Evolutionary conservation across 2,888 invertebrate species (phyloP).

Genomic region (Andrena camellia): DNA sequence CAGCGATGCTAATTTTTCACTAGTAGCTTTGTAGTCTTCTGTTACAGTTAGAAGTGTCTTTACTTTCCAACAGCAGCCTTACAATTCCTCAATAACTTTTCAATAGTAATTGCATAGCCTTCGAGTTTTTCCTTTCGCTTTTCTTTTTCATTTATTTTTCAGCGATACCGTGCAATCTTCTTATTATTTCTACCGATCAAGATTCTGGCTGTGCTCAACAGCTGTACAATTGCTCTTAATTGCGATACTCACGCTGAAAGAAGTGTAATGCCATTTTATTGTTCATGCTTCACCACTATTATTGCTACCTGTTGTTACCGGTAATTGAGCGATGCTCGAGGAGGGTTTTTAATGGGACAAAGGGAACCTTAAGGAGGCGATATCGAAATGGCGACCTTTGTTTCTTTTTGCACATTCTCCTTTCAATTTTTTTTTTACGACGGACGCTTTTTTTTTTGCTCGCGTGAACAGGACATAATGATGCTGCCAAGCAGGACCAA

Average conservation of each 20-base stretch:
- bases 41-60: too few relatives aligned
- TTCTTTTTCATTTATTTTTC: too few relatives aligned
- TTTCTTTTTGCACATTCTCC: constrained; percentile 9
- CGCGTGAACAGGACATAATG: background rate
- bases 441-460: background rate
- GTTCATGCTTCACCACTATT: constrained; percentile 6
- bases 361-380: constrained; percentile 8
- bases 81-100: too few relatives aligned
- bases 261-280: background rate
- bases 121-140: too few relatives aligned
- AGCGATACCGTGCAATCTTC: too few relatives aligned
- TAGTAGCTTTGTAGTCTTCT: too few relatives aligned
- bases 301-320: constrained; percentile 3
- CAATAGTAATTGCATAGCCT: too few relatives aligned
- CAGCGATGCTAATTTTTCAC: too few relatives aligned
- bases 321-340: background rate
- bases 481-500: constrained; percentile 1
- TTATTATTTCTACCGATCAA: too few relatives aligned
- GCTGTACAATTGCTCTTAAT: background rate
- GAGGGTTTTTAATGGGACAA: constrained; percentile 14
- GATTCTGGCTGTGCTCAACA: background rate
- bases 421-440: constrained; percentile 1
- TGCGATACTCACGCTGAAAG: background rate
- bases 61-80: too few relatives aligned
- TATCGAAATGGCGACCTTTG: constrained; percentile 12